A percentile compares a stretch with the other conserved stretches of the same genome.
phyloP scores from a whole-genome alignment of 2,113 vertebrate species.

The Bubo blakistoni region DNA sequence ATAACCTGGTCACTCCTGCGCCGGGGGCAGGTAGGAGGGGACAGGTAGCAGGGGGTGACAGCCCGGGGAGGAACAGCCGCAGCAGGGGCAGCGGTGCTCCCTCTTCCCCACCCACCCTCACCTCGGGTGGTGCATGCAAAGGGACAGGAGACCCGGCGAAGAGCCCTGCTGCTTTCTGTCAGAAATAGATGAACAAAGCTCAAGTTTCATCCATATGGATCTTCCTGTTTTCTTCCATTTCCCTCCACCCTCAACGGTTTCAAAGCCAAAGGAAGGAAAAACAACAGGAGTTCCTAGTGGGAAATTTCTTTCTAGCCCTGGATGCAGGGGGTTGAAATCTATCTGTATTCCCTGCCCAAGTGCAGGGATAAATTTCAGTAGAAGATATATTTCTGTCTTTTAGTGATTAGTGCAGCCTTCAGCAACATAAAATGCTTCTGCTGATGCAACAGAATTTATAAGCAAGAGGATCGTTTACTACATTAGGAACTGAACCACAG shows the following conservation, averaged over 20 bases:
- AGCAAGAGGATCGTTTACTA: neutral
- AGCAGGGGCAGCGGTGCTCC: neutral
- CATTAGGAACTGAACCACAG: neutral
- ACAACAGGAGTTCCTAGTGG: neutral
- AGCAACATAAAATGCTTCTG: neutral
- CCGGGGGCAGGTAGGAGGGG: neutral
- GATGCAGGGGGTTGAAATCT: neutral
- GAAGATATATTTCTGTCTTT: neutral
- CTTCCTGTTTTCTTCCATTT: neutral
- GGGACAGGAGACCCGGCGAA: neutral
- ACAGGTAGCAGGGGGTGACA: neutral
- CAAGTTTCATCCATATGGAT: neutral
- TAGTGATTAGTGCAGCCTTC: neutral
- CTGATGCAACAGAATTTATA: neutral
- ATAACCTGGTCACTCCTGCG: neutral
- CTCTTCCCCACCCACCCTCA: neutral
- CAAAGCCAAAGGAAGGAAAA: neutral
- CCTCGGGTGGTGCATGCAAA: neutral
- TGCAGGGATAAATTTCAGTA: neutral
- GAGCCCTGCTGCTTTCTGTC: neutral
- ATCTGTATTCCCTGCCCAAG: neutral
- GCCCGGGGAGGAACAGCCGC: neutral
- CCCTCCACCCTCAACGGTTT: fast-evolving
- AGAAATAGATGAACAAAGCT: neutral
- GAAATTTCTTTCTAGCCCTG: neutral